Evolutionary conservation across 23 tunicate species (phyloP), one percentile per base, ranked within the genome.

Genomic region (Botrylloides violaceus): DNA sequence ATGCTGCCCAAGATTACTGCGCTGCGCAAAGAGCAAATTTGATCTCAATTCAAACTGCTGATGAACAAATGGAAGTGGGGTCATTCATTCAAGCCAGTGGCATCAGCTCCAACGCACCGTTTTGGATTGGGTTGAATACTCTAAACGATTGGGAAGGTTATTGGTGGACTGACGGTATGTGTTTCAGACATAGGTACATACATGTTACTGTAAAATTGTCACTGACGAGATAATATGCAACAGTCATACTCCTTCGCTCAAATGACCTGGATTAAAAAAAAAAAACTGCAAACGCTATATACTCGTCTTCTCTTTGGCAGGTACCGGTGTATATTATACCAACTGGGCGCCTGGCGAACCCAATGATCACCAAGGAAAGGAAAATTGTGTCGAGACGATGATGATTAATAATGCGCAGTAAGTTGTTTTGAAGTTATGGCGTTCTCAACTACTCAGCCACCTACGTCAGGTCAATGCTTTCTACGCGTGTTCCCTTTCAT

Each of bases 291-390:
- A 20, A 49, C n/a, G 1, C n/a, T n/a, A n/a, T n/a, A n/a, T n/a
- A n/a, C n/a, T n/a, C 26, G 65, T 59, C 32, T 76, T 66, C 22
- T 76, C 6, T 32, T 23, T 20, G 19, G 4, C 62, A 87, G 96
- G 88, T 2, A 72, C 88, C 3, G 78, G 87, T n/a, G 88, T 82
- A 4, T 59, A 65, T 39, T 88, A 88, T 73, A 72, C 83, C 6
- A 88, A 77, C 76, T 88, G 96, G 96, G 63, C 59, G 59, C 50
- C 43, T 43, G 96, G 96, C 2, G 96, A 88, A 78, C 96, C 96
- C 2, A 88, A 77, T 53, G 78, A 88, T 36, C 84, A 77, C 61
- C 72, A 88, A 26, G 84, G 84, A 32, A 70, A 55, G 12, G 96
- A 88, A 72, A 73, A 70, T 36, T 88, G 96, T 73, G 88, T 82